These are phyloP conservation scores for Temnothorax unifasciatus DNA, from an alignment of 2,888 invertebrate genomes.

Conservation along the genomic window DNA sequence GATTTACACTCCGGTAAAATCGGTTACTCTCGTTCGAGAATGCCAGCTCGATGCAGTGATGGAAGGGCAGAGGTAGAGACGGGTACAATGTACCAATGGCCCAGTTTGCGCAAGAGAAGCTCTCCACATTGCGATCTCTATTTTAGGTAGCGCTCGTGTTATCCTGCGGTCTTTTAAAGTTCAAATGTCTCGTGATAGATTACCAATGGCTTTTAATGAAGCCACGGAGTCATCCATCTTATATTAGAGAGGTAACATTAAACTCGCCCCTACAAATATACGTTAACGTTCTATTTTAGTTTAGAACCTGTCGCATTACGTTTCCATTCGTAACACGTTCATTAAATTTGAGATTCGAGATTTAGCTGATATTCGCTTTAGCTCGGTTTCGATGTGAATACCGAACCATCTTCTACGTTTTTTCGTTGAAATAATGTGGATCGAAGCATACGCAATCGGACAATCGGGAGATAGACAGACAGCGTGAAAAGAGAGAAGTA, in stretches of 20 bases:
- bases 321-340: background rate
- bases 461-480: slow-evolving; percentile 56
- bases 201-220: slow-evolving; percentile 16
- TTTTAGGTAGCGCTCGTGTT: slow-evolving; percentile 6
- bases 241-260: slow-evolving; percentile 1
- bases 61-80: background rate
- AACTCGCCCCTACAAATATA: background rate
- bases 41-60: slow-evolving; percentile 22
- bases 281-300: background rate
- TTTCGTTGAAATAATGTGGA: background rate
- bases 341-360: background rate
- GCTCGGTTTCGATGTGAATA: background rate
- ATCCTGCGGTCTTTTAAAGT: slow-evolving; percentile 25
- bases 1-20: slow-evolving; percentile 68
- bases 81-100: slow-evolving; percentile 36
- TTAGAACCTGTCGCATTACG: background rate
- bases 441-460: slow-evolving; percentile 16
- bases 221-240: background rate
- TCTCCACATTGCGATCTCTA: slow-evolving; percentile 7
- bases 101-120: slow-evolving; percentile 32
- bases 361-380: background rate
- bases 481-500: background rate
- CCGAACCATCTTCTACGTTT: background rate
- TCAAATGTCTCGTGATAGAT: slow-evolving; percentile 35
- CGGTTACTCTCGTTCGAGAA: slow-evolving; percentile 54